Evolutionary conservation across 2,113 vertebrate species (phyloP).

Genomic region (Desmodus rotundus): DNA sequence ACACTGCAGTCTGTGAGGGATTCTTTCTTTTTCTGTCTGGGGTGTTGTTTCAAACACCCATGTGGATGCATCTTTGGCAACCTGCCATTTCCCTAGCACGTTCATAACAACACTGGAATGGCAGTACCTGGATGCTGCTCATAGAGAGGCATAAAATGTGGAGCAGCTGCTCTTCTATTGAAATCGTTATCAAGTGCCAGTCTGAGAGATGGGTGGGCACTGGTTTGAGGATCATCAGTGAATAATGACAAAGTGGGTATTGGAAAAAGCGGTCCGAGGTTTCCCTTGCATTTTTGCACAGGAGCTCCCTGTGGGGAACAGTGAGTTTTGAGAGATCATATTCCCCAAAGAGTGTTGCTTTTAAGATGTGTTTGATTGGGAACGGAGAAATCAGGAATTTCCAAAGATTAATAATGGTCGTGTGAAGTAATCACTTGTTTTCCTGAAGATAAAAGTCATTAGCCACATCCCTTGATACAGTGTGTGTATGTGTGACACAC

Average conservation of each 20-base stretch:
- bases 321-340: background rate
- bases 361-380: background rate
- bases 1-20: slow-evolving; percentile 50
- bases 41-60: slow-evolving; percentile 51
- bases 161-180: slow-evolving; percentile 37
- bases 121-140: slow-evolving; percentile 44
- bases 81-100: slow-evolving; percentile 4
- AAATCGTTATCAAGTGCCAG: background rate
- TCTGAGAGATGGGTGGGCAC: background rate
- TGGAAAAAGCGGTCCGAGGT: background rate
- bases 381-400: background rate
- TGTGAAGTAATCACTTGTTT: background rate
- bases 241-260: background rate
- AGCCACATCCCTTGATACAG: background rate
- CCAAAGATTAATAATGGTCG: background rate
- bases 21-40: slow-evolving; percentile 57
- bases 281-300: background rate
- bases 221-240: background rate
- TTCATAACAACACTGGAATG: slow-evolving; percentile 64
- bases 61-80: slow-evolving; percentile 55
- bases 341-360: background rate
- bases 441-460: background rate
- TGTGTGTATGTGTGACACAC: background rate
- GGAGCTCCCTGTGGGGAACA: background rate
- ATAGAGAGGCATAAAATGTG: background rate